These are phyloP conservation scores for Rhincodon typus DNA, from an alignment of 2,797 vertebrate species.

Conservation along the genomic window DNA sequence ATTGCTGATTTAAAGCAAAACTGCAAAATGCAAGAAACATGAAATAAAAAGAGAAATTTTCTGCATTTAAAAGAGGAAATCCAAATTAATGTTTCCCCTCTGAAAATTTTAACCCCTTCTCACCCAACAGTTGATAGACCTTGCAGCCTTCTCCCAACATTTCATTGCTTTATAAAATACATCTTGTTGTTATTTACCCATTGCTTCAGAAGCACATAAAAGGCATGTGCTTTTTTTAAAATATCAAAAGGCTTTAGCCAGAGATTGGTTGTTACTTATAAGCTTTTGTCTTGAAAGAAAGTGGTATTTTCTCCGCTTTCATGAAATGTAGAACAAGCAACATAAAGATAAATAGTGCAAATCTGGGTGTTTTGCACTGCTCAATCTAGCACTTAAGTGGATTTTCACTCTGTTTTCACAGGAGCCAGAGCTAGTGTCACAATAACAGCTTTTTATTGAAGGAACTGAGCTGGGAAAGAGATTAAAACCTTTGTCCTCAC, in stretches of 20 bases:
- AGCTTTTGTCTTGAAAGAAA: not conserved
- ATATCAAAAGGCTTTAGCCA: not conserved
- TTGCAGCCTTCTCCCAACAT: not conserved
- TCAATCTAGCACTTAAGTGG: not conserved
- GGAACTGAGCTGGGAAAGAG: not conserved
- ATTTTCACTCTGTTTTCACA: not conserved
- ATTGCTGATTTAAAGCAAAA: not conserved
- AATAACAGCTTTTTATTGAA: slow-evolving; percentile 1
- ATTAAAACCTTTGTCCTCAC: not conserved
- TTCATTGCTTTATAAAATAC: not conserved
- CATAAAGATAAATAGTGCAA: not conserved
- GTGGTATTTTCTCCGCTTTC: not conserved
- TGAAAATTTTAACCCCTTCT: not conserved
- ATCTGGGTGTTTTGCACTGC: not conserved
- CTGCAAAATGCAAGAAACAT: not conserved
- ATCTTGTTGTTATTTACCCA: not conserved
- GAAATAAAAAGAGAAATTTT: not conserved
- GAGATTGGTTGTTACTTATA: not conserved
- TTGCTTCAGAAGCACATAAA: not conserved
- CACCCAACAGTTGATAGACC: not conserved
- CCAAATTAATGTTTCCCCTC: no score
- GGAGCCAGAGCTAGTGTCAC: not conserved
- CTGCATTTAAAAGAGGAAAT: not conserved
- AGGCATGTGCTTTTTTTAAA: not conserved
- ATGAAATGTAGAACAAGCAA: not conserved